Conservation (phyloP, 2,888 invertebrate species). For the Caenorhabditis plicata region DNA sequence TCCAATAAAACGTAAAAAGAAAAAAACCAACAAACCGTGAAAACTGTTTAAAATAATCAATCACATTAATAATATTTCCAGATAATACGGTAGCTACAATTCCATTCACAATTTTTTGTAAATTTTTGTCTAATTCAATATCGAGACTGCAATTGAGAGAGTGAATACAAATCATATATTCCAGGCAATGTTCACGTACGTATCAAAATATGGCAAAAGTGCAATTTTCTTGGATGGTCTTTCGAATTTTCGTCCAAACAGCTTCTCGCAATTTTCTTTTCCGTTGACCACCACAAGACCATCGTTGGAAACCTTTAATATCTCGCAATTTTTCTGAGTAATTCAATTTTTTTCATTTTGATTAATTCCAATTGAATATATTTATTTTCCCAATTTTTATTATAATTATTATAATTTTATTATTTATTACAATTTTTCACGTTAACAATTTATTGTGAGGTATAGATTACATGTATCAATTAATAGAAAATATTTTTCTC, state of each 20-base stretch:
- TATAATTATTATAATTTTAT: no score
- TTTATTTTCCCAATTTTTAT: no score
- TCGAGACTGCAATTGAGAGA: background rate
- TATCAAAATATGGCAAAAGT: constrained; percentile 24
- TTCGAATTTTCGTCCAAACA: constrained; percentile 2
- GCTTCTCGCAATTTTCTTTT: constrained; percentile 12
- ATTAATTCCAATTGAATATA: no score
- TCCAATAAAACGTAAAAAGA: no score
- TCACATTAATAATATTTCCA: background rate
- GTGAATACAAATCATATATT: background rate
- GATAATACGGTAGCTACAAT: background rate
- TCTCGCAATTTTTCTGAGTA: no score
- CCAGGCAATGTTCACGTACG: constrained; percentile 1
- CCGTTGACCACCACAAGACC: constrained; percentile 11
- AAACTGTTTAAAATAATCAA: constrained; percentile 2
- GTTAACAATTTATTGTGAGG: no score
- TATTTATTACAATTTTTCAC: no score
- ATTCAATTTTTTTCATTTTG: no score
- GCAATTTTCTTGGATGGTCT: constrained; percentile 7
- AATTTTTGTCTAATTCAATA: background rate
- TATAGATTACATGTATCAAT: no score
- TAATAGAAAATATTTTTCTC: no score
- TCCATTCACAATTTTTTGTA: background rate
- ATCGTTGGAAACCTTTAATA: no score
- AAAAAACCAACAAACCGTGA: background rate